Evolutionary conservation across 2,797 vertebrate genomes (phyloP).

Genomic region (Lerista edwardsae): DNA sequence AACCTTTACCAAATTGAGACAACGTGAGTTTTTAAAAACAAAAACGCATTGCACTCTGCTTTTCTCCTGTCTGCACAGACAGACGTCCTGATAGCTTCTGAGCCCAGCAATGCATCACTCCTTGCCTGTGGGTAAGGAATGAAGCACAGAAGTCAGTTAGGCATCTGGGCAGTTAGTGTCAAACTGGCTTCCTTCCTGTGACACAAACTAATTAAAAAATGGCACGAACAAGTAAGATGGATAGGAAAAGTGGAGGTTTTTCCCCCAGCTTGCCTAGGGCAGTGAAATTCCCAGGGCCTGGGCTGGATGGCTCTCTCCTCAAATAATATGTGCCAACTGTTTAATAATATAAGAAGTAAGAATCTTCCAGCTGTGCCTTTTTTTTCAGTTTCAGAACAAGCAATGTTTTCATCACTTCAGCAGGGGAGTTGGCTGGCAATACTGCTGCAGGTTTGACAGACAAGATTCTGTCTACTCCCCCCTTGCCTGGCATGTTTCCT

Average conservation of each 20-base stretch:
- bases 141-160: background rate
- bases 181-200: background rate
- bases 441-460: background rate
- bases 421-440: slow-evolving; percentile 13
- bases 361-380: slow-evolving; percentile 26
- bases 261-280: slow-evolving; percentile 9
- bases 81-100: background rate
- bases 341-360: slow-evolving; percentile 30
- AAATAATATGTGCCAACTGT: slow-evolving; percentile 14
- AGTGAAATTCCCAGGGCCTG: slow-evolving; percentile 19
- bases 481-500: background rate
- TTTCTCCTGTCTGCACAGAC: background rate
- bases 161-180: background rate
- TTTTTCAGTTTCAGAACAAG: slow-evolving; percentile 4
- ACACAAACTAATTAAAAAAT: background rate
- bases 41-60: background rate
- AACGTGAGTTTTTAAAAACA: background rate
- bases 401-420: slow-evolving; percentile 16
- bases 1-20: background rate
- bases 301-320: background rate
- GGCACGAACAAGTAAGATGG: rapidly evolving
- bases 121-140: background rate
- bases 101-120: background rate
- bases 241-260: background rate
- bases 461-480: background rate